Base-by-base conservation (phyloP, 2,797 vertebrate genomes). In the Rhinatrema bivittatum region DNA sequence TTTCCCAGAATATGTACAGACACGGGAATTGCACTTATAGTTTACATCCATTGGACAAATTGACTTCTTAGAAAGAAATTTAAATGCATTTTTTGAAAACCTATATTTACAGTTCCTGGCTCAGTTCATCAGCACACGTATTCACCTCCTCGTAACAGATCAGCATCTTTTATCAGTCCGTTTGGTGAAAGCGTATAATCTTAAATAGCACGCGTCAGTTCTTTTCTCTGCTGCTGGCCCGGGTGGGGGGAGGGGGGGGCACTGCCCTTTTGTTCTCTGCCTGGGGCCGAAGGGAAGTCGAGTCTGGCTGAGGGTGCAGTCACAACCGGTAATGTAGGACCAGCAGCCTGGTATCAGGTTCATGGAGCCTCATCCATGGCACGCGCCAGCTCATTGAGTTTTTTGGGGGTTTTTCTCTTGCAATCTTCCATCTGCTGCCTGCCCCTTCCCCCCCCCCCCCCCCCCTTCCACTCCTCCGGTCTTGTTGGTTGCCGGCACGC, bases 21-120 rank as follows among this genome's bases (percentile, higher is more conserved):
- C 16, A 41, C 38, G 37, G 40, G 46, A 35, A 56, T 36, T 40
- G 25, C 43, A 57, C 76, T 74, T 59, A 62, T 43, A 68, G 58
- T 74, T 78, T 81, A 80, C 74, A 84, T 55, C 69, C 76, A 84
- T 84, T 81, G 59, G 65, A 78, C 61, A 71, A 62, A 78, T 81
- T 79, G 50, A 55, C 69, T 72, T 72, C 53, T 74, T 80, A 71
- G 63, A 74, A 78, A 82, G 76, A 81, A 71, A 78, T 78, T 63
- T 84, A 26, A 53, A 33, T 55, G 23, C 48, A 49, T 43, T 56
- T 38, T 42, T 59, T 46, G 20, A 1, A 11, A 23, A 58, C 36
- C 27, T 53, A 32, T 81, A 76, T 81, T 73, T 83, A 82, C 82
- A 86, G 44, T 22, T 46, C 20, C 26, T 70, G 82, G 76, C 81